Conservation (phyloP, 2,113 vertebrate genomes). For the Sardina pilchardus region DNA sequence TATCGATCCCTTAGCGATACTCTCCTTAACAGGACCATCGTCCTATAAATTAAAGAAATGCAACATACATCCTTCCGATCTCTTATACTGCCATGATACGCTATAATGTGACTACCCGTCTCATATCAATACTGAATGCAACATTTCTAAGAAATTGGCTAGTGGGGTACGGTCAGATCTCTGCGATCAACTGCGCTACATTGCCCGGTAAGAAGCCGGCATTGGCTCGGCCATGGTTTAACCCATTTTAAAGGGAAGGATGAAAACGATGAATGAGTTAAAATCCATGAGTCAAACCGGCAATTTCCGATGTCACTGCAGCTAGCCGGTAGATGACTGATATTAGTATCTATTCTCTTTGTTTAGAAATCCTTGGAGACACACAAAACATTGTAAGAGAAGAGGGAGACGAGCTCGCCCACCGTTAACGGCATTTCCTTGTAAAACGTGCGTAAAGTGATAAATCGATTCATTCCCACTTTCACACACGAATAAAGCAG, state of each 20-base stretch:
- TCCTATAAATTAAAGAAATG: not conserved
- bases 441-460: not conserved
- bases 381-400: not conserved
- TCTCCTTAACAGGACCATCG: not conserved
- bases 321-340: not conserved
- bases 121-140: not conserved
- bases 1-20: not conserved
- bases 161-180: not conserved
- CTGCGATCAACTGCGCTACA: not conserved
- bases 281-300: not conserved
- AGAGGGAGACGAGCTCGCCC: not conserved
- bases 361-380: constrained; percentile 7
- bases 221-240: not conserved
- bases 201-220: not conserved
- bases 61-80: not conserved
- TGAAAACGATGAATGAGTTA: not conserved
- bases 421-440: not conserved
- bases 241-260: not conserved
- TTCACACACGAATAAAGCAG: not conserved
- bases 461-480: not conserved
- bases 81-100: not conserved
- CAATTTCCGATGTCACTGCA: not conserved
- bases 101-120: not conserved
- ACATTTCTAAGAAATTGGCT: not conserved
- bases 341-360: constrained; percentile 11